Percentiles rank a stretch among this genome's conserved stretches.
phyloP scores from a whole-genome alignment of 2,888 invertebrate species.

The Amphipyra berbera region DNA sequence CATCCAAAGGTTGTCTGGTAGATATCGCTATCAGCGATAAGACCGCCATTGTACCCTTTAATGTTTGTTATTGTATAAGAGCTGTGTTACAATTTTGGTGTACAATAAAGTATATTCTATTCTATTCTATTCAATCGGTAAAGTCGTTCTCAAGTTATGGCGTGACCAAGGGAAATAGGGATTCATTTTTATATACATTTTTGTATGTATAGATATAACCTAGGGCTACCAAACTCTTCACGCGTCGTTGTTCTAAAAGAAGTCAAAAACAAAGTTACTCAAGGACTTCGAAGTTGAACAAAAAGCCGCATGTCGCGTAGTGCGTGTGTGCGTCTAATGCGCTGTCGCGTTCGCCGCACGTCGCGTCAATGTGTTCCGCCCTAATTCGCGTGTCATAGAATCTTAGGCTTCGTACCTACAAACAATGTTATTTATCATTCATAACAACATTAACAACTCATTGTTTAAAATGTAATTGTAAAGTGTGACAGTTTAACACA shows the following conservation, averaged over 20 bases:
- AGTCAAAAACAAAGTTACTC: background rate
- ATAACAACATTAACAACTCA: conserved; percentile 4
- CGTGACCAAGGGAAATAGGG: too few relatives aligned
- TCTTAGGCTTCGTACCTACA: conserved; percentile 6
- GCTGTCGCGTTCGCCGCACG: background rate
- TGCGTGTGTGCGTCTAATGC: background rate
- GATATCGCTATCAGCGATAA: too few relatives aligned
- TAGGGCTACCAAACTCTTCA: background rate
- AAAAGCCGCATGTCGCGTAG: background rate
- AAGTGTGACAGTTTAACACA: conserved; percentile 3
- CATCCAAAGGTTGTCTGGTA: too few relatives aligned
- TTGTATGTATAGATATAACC: too few relatives aligned
- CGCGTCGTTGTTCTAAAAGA: background rate
- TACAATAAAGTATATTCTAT: too few relatives aligned
- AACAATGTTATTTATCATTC: conserved; percentile 3
- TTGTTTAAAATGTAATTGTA: conserved; percentile 6
- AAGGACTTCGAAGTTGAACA: conserved; percentile 1
- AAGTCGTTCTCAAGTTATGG: too few relatives aligned
- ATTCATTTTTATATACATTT: too few relatives aligned
- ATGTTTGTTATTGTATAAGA: too few relatives aligned
- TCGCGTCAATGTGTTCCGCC: conserved; percentile 10
- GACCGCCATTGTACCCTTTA: too few relatives aligned
- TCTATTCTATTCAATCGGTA: too few relatives aligned
- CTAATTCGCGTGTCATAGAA: conserved; percentile 11
- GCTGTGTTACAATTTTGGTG: too few relatives aligned